Evolutionary conservation across 2,888 invertebrate genomes (phyloP).

Genomic region (Chromoteleia sp.): DNA sequence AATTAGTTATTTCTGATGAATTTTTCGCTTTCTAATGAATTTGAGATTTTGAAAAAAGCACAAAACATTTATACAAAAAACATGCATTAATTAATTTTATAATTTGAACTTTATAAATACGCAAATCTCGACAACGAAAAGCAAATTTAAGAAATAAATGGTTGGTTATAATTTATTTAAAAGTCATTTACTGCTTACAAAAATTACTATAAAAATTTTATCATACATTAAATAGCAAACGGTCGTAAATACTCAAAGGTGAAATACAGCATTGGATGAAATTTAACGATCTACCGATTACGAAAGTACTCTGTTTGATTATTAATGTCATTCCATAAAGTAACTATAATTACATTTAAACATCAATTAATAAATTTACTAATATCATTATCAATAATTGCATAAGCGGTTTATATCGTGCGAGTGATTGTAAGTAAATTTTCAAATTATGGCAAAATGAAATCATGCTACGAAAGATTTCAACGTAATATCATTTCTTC

Average conservation of each 20-base stretch:
- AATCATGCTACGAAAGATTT: background rate
- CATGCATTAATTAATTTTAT: too few species aligned
- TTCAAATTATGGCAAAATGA: background rate
- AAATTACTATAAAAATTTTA: background rate
- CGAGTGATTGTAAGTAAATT: background rate
- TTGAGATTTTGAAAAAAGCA: too few species aligned
- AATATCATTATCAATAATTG: slow-evolving; percentile 11
- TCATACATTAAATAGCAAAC: slow-evolving; percentile 1
- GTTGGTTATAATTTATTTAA: slow-evolving; percentile 2
- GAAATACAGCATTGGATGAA: slow-evolving; percentile 5
- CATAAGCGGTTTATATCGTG: background rate
- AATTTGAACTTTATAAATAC: too few species aligned
- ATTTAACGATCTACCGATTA: slow-evolving; percentile 11
- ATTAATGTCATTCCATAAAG: slow-evolving; percentile 13
- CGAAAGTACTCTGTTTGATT: slow-evolving; percentile 1
- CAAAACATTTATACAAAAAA: too few species aligned
- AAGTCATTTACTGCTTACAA: background rate
- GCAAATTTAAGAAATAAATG: too few species aligned
- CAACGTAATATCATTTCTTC: too few species aligned
- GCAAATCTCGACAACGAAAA: too few species aligned
- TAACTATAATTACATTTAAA: slow-evolving; percentile 17
- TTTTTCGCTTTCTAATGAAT: too few species aligned
- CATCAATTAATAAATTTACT: slow-evolving; percentile 4
- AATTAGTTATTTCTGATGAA: too few species aligned
- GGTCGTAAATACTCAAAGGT: slow-evolving; percentile 9